Evolutionary conservation across 2,888 invertebrate species (phyloP), one percentile per base, ranked within the genome.

Genomic region (Drosophila fulvimacula): DNA sequence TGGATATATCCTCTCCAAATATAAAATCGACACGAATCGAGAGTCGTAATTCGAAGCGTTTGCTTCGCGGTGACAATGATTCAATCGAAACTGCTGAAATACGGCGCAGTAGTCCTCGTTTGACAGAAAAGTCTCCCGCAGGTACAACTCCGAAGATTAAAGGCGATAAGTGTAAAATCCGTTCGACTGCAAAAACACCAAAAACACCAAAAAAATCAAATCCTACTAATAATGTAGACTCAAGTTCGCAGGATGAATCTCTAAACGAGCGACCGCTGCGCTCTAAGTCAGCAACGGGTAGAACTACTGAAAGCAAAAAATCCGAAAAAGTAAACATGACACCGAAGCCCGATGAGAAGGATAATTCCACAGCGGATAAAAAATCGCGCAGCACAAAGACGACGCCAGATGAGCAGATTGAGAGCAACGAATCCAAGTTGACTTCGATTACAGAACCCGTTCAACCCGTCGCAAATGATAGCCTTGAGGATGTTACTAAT

Each of bases 31-130:
- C 30, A 41, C 63, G 48, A 27, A 56, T 56, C 5, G 39, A 57
- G 30, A 74, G 63, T 32, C 71, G 79, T 10, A 56, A 32, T 19
- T 32, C 38, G 4, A 69, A 44, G 15, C 67, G 64, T 1, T 17
- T 30, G 0, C 53, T 24, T 11, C 60, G 41, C 32, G 11, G 9
- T 15, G 64, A 78, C 2, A 17, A 39, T 9, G 24, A 39, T 17
- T 4, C 46, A 7, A 3, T 11, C 0, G 32, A 34, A 36, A 30
- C 2, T 10, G 19, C 19, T n/a, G 44, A 52, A 11, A 48, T 27
- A 6, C 44, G 49, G 15, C 61, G 68, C 4, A 62, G 17, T 24
- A 81, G 62, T 32, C 64, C 79, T 3, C 63, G 64, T 5, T 10
- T 65, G 3, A 34, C 38, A 9, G 52, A 48, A 0, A 68, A 36